phyloP scores from a whole-genome alignment of 2,797 vertebrate genomes.

The Ctenopoma multispine region DNA sequence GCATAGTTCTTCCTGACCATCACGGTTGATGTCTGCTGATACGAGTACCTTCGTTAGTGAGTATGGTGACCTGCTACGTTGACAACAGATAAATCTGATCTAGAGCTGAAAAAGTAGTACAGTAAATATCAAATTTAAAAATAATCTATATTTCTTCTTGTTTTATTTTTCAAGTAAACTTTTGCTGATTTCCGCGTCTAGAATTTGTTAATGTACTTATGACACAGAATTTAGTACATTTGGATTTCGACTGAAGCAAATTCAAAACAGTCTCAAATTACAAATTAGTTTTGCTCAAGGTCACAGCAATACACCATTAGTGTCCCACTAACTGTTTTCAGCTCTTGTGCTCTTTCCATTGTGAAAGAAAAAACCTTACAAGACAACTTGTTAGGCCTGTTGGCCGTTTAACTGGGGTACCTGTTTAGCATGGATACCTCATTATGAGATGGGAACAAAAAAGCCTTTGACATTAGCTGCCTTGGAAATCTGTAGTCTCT shows the following conservation, averaged over 20 bases:
- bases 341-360: conserved; percentile 16
- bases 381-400: neutral
- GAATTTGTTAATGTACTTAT: too few relatives aligned
- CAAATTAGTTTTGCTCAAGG: neutral
- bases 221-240: too few relatives aligned
- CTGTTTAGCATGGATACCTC: conserved; percentile 54
- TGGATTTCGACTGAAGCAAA: too few relatives aligned
- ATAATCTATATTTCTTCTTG: too few relatives aligned
- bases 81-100: neutral
- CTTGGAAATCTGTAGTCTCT: conserved; percentile 37
- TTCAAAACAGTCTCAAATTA: neutral
- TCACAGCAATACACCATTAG: conserved; percentile 6
- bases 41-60: neutral
- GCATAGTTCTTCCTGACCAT: conserved; percentile 81
- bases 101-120: neutral
- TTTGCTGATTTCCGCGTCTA: too few relatives aligned
- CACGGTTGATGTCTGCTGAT: neutral
- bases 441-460: conserved; percentile 31
- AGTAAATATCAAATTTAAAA: too few relatives aligned
- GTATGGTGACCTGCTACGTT: conserved; percentile 1
- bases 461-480: conserved; percentile 53
- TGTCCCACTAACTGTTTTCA: conserved; percentile 10
- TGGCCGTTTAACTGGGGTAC: conserved; percentile 5
- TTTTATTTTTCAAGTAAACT: too few relatives aligned
- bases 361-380: conserved; percentile 32